Base-by-base conservation (phyloP, 2,888 invertebrate species). In the Drosophila melanocephala region DNA sequence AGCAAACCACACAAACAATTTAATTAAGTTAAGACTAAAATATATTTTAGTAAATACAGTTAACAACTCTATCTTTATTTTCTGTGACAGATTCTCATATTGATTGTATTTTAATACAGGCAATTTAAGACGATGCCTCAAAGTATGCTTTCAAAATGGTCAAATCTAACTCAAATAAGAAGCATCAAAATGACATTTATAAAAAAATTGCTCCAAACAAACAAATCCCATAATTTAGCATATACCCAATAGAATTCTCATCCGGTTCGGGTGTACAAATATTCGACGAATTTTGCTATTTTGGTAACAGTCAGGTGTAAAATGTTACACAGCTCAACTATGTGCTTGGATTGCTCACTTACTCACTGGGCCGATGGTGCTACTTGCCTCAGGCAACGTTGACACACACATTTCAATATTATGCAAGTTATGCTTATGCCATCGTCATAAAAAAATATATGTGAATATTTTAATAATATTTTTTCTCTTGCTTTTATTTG, bases 351-450 rank as follows among this genome's bases (percentile, higher is more conserved):
- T 32, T 68, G 58, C 53, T 33, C 7, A 10, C 47, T 63, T 19
- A 19, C 16, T 19, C 16, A 3, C 6, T 37, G 50, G 35, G 62
- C 62, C 55, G 42, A 30, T 19, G 57, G 22, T 71, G 37, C 57
- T 28, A 30, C 59, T 70, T 71, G 66, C 81, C 79, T 59, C 79
- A 72, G 72, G 72, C 75, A 60, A 72, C 65, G 75, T 75, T 85
- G 77, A 71, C 72, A 67, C 65, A 68, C 81, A 66, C 71, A 73
- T 69, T 82, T 73, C 84, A 81, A 77, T 84, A 72, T 74, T 74
- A 77, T 75, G 42, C 50, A 62, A 63, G 76, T 68, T 42, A 68
- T 71, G 50, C 75, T 69, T 65, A 64, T 64, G 70, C 59, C 55
- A 65, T 61, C 62, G 42, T 26, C 57, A 42, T 32, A 32, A 30